phyloP scores from a whole-genome alignment of 2,113 vertebrate species.

The Ceyx cyanopectus region DNA sequence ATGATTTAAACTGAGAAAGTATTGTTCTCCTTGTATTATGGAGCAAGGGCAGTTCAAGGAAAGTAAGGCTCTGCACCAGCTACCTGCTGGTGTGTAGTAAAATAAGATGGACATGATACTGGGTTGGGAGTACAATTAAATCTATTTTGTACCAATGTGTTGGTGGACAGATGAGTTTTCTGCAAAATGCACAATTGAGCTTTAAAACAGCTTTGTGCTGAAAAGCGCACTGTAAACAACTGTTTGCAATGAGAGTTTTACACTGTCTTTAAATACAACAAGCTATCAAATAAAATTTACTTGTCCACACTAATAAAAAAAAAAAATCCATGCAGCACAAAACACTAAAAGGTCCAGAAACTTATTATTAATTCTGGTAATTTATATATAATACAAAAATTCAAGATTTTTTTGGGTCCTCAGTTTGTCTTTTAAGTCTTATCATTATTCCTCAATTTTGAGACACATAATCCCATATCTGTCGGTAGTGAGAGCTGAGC shows the following conservation, averaged over 20 bases:
- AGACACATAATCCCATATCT: conserved; percentile 29
- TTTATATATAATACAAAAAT: conserved; percentile 46
- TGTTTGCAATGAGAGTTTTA: conserved; percentile 88
- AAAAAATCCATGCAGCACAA: conserved; percentile 35
- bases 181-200: conserved; percentile 99
- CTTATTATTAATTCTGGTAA: conserved; percentile 47
- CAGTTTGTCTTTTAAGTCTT: conserved; percentile 63
- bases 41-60: conserved; percentile 90
- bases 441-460: conserved; percentile 64
- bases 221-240: conserved; percentile 92
- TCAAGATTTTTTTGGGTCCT: conserved; percentile 22
- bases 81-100: conserved; percentile 86
- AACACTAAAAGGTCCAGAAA: conserved; percentile 52
- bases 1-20: conserved; percentile 91
- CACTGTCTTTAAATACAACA: conserved; percentile 90
- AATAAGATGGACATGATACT: conserved; percentile 88
- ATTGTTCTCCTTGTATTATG: conserved; percentile 81
- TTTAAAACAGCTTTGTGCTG: conserved; percentile 94
- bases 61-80: conserved; percentile 75
- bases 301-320: conserved; percentile 78
- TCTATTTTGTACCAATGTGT: conserved; percentile 86
- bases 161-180: conserved; percentile 89
- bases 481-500: conserved; percentile 38
- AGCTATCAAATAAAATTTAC: conserved; percentile 90
- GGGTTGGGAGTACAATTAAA: conserved; percentile 88